Evolutionary conservation across 2,113 vertebrate genomes (phyloP).

Genomic region (Abramis brama): DNA sequence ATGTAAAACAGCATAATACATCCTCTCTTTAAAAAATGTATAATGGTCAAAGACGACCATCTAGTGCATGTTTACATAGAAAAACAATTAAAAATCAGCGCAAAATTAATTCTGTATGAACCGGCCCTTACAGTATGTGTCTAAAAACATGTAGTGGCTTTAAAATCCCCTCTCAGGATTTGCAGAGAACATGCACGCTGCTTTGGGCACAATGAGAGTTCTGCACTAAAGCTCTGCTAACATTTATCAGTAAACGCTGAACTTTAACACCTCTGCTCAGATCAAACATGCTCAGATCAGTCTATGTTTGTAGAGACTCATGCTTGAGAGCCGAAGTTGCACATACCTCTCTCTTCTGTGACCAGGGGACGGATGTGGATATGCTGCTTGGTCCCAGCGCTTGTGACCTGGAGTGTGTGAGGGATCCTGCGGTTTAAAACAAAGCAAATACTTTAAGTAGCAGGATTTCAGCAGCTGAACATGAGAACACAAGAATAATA

Average conservation of each 20-base stretch:
- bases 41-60: too few species aligned
- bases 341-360: conserved; percentile 52
- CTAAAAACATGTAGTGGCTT: neutral
- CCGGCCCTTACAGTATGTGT: neutral
- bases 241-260: neutral
- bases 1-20: too few species aligned
- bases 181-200: neutral
- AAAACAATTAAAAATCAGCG: neutral
- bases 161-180: neutral
- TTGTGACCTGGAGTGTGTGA: conserved; percentile 31
- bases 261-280: neutral
- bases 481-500: neutral
- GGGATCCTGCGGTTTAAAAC: conserved; percentile 47
- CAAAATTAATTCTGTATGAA: neutral
- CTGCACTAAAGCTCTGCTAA: neutral
- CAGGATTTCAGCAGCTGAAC: neutral
- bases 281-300: neutral
- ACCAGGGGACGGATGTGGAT: conserved; percentile 9
- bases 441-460: conserved; percentile 31
- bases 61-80: too few species aligned
- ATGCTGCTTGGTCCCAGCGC: conserved; percentile 37
- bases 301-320: conserved; percentile 6
- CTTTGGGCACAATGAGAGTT: neutral
- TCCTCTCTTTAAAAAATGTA: too few species aligned
- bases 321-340: neutral